Evolutionary conservation across 2,113 vertebrate species (phyloP).

Genomic region (Forbesichthys papilliferus): DNA sequence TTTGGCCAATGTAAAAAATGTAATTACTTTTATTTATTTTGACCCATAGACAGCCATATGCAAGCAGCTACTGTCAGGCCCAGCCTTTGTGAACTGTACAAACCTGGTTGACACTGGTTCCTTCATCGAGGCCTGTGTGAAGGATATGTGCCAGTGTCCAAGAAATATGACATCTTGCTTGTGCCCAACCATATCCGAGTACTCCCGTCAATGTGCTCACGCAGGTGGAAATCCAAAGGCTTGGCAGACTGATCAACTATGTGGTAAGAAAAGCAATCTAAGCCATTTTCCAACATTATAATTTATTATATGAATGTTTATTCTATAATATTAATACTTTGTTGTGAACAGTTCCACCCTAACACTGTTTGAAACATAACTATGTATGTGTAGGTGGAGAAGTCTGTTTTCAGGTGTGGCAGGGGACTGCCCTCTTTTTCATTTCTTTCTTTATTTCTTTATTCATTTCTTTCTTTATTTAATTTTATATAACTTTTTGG

Average conservation of each 20-base stretch:
- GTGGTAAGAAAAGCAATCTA: conserved; percentile 74
- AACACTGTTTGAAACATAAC: too few species aligned
- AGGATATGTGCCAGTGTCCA: conserved; percentile 81
- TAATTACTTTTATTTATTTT: neutral
- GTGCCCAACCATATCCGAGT: conserved; percentile 87
- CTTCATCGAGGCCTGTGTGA: conserved; percentile 82
- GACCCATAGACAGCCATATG: conserved; percentile 65
- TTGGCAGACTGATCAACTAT: conserved; percentile 80
- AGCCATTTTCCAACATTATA: neutral
- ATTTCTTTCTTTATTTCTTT: too few species aligned
- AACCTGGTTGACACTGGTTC: conserved; percentile 68
- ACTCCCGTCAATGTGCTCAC: conserved; percentile 90
- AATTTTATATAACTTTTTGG: too few species aligned
- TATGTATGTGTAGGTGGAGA: too few species aligned
- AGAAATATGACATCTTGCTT: conserved; percentile 66
- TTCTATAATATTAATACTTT: too few species aligned
- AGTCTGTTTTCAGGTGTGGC: too few species aligned
- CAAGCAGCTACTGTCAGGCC: conserved; percentile 62
- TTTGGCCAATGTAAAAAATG: neutral
- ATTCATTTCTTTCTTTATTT: too few species aligned
- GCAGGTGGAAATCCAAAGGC: conserved; percentile 79
- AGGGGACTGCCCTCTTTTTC: too few species aligned
- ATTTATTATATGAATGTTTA: too few species aligned
- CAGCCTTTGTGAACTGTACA: conserved; percentile 78
- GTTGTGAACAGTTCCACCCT: too few species aligned